Evolutionary conservation across 1,140 invertebrate species (phyloP).

Genomic region (Acromyrmex heyeri): DNA sequence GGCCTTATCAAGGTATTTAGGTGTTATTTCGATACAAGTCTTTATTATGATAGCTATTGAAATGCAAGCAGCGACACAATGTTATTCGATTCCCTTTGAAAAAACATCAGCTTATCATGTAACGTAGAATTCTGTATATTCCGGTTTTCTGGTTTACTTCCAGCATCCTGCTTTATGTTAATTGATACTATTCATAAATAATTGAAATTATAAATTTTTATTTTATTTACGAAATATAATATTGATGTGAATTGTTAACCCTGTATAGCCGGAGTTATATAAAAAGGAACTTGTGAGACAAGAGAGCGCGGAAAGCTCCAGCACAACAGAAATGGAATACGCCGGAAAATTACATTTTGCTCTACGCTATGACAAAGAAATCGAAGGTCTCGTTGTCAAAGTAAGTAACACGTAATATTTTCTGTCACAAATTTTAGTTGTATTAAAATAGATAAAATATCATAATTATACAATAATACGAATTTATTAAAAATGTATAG

Average conservation of each 20-base stretch:
- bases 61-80: neutral
- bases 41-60: neutral
- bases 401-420: constrained; percentile 83
- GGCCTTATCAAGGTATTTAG: constrained; percentile 89
- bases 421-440: neutral
- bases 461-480: neutral
- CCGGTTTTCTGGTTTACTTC: neutral
- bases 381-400: constrained; percentile 92
- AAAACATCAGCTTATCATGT: constrained; percentile 1
- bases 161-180: neutral
- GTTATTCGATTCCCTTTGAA: constrained; percentile 20
- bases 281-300: constrained; percentile 91
- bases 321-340: constrained; percentile 90
- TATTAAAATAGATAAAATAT: constrained; percentile 4
- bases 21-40: neutral
- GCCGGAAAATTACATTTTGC: constrained; percentile 93
- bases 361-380: constrained; percentile 91
- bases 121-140: neutral
- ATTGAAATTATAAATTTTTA: neutral
- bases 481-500: neutral
- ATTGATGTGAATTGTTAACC: neutral
- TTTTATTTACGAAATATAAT: neutral
- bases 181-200: neutral
- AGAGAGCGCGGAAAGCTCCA: constrained; percentile 91
- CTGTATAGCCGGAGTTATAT: constrained; percentile 92